phyloP scores from a whole-genome alignment of 2,113 vertebrate species.

The Caranx melampygus region DNA sequence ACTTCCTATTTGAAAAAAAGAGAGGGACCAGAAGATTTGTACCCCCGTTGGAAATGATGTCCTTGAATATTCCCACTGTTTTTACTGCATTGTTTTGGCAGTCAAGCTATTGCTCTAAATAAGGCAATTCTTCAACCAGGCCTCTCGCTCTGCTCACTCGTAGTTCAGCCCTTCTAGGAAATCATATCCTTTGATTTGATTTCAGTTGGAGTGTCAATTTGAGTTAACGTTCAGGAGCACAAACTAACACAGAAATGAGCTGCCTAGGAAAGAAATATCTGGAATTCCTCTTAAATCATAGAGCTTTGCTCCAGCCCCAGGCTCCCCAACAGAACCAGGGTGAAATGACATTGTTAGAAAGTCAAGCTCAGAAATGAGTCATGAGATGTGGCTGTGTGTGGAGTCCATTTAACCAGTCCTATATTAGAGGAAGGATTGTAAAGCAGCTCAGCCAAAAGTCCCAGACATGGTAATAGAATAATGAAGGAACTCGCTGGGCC shows the following conservation, averaged over 20 bases:
- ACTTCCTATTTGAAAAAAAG: constrained; percentile 19
- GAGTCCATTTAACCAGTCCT: constrained; percentile 52
- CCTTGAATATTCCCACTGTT: constrained; percentile 13
- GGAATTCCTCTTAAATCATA: constrained; percentile 57
- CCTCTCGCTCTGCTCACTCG: constrained; percentile 6
- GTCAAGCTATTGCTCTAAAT: constrained; percentile 27
- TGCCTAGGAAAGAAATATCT: constrained; percentile 51
- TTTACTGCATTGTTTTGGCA: constrained; percentile 43
- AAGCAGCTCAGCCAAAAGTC: constrained; percentile 53
- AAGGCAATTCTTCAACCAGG: constrained; percentile 17
- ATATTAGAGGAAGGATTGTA: constrained; percentile 39
- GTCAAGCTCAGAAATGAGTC: constrained; percentile 67
- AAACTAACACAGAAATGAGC: constrained; percentile 46
- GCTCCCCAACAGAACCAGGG: constrained; percentile 46
- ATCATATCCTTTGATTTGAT: constrained; percentile 53
- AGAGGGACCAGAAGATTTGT: background rate
- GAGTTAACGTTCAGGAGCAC: constrained; percentile 35
- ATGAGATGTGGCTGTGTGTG: constrained; percentile 59
- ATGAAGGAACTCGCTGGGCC: constrained; percentile 45
- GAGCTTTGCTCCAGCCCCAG: constrained; percentile 26
- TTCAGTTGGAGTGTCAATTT: constrained; percentile 37
- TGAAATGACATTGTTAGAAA: constrained; percentile 74
- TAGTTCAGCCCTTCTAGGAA: constrained; percentile 27
- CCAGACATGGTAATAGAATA: constrained; percentile 60
- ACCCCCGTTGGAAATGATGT: constrained; percentile 22